These are phyloP conservation scores for Phaonia tiefii DNA, from an alignment of 2,888 invertebrate species.

Conservation along the genomic window DNA sequence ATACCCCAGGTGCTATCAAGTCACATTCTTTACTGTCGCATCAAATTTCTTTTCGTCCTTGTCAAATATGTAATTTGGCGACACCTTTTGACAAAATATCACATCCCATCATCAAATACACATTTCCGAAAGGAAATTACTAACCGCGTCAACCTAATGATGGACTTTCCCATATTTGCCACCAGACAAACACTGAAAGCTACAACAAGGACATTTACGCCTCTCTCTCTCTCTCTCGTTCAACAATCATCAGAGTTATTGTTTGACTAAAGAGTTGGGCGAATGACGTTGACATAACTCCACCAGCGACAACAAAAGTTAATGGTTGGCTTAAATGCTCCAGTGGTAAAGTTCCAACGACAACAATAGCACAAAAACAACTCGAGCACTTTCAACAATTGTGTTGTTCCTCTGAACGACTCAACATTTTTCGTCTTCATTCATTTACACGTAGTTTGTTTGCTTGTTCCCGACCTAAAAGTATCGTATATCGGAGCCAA, in stretches of 20 bases:
- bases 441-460: constrained; percentile 30
- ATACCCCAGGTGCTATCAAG: no score
- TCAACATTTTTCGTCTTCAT: neutral
- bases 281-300: constrained; percentile 47
- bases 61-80: neutral
- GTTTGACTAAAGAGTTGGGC: constrained; percentile 18
- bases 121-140: constrained; percentile 6
- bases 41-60: neutral
- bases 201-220: constrained; percentile 49
- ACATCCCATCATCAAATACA: constrained; percentile 13
- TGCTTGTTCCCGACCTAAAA: constrained; percentile 38
- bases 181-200: constrained; percentile 17
- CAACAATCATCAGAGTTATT: constrained; percentile 28
- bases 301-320: constrained; percentile 47
- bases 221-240: constrained; percentile 1
- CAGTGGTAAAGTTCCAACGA: constrained; percentile 25
- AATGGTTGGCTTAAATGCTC: constrained; percentile 56
- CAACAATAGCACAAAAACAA: neutral
- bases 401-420: constrained; percentile 1
- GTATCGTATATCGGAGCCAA: constrained; percentile 27
- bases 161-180: constrained; percentile 18
- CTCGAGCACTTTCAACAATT: constrained; percentile 30
- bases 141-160: neutral
- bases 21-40: no score
- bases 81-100: neutral